These are phyloP conservation scores for Gulo gulo DNA, from an alignment of 2,113 vertebrate species.

Conservation along the genomic window DNA sequence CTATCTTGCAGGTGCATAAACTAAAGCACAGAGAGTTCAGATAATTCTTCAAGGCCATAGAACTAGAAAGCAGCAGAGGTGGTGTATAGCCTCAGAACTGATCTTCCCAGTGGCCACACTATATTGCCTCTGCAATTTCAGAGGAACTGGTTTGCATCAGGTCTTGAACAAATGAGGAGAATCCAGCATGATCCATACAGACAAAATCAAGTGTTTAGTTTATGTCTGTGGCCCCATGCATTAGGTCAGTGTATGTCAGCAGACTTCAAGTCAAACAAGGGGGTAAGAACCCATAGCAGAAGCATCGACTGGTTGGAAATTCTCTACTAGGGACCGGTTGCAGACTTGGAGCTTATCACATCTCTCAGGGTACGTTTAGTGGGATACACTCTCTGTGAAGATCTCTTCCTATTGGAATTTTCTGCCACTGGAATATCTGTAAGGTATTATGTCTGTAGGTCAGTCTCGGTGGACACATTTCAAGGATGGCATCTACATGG, in stretches of 20 bases:
- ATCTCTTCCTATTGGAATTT: neutral
- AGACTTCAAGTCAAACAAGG: neutral
- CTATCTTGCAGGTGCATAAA: neutral
- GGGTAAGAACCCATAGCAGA: neutral
- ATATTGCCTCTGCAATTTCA: neutral
- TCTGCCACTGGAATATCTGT: neutral
- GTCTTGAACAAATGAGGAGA: neutral
- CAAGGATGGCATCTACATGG: neutral
- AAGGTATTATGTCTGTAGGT: neutral
- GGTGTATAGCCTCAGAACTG: neutral
- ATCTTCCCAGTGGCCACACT: neutral
- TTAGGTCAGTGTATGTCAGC: neutral
- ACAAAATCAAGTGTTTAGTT: neutral
- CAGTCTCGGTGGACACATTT: neutral
- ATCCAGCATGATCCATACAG: neutral
- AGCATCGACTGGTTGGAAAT: neutral
- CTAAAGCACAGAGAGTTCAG: neutral
- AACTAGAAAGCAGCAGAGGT: neutral
- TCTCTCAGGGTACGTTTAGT: neutral
- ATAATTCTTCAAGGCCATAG: neutral
- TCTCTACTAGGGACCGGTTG: neutral
- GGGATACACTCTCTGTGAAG: neutral
- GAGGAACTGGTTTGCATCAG: neutral
- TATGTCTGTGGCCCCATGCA: neutral
- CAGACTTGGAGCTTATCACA: neutral